Percentiles rank a stretch among this genome's conserved stretches.
These are phyloP conservation scores for Adelges cooleyi DNA, from an alignment of 1,140 invertebrate species.

Conservation along the genomic window DNA sequence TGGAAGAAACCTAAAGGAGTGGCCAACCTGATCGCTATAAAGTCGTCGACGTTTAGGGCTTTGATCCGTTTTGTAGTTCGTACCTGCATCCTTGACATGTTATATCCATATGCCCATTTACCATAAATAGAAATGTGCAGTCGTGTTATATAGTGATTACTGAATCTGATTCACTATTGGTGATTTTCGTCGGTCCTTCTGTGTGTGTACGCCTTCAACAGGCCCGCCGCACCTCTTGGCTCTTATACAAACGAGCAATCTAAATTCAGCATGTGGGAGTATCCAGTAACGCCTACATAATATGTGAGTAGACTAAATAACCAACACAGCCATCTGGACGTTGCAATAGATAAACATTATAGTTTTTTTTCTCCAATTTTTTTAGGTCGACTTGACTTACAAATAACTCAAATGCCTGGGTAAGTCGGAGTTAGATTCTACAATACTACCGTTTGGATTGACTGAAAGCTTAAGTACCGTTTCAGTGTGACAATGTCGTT, in stretches of 20 bases:
- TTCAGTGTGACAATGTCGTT: slow-evolving; percentile 66
- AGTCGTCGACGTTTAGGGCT: too few relatives aligned
- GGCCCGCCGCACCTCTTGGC: background rate
- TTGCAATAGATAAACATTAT: background rate
- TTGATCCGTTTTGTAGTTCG: too few relatives aligned
- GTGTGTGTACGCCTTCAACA: background rate
- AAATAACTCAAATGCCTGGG: slow-evolving; percentile 7
- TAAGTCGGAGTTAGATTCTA: background rate
- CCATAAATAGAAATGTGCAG: slow-evolving; percentile 18
- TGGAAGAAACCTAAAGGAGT: too few relatives aligned
- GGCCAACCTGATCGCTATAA: too few relatives aligned
- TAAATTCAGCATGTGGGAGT: slow-evolving; percentile 2
- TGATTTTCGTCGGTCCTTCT: too few relatives aligned
- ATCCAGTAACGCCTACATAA: slow-evolving; percentile 10
- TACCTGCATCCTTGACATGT: too few relatives aligned
- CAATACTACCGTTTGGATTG: background rate
- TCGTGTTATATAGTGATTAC: too few relatives aligned
- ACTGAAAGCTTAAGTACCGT: slow-evolving; percentile 34
- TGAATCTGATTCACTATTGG: too few relatives aligned
- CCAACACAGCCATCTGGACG: background rate
- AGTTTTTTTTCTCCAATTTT: background rate
- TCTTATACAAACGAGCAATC: background rate
- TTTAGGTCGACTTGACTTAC: background rate
- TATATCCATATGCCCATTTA: too few relatives aligned
- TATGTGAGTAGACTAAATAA: background rate